Evolutionary conservation across 1,140 invertebrate species (phyloP).

Genomic region (Parapsyche elsis): DNA sequence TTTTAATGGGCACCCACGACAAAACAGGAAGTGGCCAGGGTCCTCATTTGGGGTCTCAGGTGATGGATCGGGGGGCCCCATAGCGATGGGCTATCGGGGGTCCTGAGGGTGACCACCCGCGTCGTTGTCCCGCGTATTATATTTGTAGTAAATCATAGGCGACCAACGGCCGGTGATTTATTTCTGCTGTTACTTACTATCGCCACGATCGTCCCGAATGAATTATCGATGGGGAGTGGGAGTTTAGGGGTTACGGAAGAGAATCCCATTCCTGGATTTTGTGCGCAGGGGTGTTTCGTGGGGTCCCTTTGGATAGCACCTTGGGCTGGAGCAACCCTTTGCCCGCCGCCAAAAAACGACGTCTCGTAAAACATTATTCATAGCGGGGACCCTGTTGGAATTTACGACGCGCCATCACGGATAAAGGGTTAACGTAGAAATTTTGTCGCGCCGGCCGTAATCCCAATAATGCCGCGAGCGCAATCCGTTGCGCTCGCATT

Average conservation of each 20-base stretch:
- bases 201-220: slow-evolving; percentile 32
- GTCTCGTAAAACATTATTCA: slow-evolving; percentile 30
- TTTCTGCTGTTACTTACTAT: slow-evolving; percentile 36
- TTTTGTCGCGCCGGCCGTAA: slow-evolving; percentile 7
- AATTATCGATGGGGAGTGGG: slow-evolving; percentile 22
- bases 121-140: slow-evolving; percentile 27
- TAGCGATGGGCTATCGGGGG: no score
- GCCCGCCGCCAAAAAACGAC: slow-evolving; percentile 4
- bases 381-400: neutral
- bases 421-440: slow-evolving; percentile 17
- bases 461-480: neutral
- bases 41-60: neutral
- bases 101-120: neutral
- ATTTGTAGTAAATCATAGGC: slow-evolving; percentile 33
- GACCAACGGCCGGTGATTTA: slow-evolving; percentile 15
- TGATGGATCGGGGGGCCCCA: neutral
- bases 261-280: no score
- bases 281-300: no score
- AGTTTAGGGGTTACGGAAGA: neutral
- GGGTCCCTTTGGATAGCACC: neutral
- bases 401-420: slow-evolving; percentile 20
- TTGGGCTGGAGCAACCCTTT: no score
- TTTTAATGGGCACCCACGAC: neutral
- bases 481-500: no score
- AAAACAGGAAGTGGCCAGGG: neutral